Base-by-base conservation (phyloP, 2,797 vertebrate species). In the Decapterus maruadsi region DNA sequence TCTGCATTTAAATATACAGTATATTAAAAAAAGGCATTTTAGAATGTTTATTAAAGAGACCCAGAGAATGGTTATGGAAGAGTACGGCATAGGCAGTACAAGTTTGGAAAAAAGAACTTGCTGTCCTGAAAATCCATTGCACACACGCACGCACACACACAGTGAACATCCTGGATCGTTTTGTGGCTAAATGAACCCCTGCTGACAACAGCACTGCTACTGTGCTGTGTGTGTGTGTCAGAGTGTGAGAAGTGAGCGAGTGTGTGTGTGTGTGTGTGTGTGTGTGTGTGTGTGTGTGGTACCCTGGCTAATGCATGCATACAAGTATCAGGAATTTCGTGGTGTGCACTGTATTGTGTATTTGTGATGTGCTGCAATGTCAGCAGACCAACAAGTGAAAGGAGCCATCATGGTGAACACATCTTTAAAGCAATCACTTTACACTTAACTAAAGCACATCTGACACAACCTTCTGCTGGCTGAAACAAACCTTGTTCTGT, bases 121-220 rank as follows among this genome's bases (percentile, higher is more conserved):
- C 58, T 75, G 69, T 59, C 57, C 69, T 72, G 9, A 77, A 82
- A 80, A 85, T 78, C 29, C 55, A 75, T 80, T 65, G 60, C 51
- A 67, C 50, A 51, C 77, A 66, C 58, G 11, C 54, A 81, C 62
- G 67, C 58, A 62, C n/a, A 62, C 0, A 74, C 48, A 80, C 4
- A 51, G 55, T 77, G 63, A 77, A 75, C 70, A 85, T 86, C 60
- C 81, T 78, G 79, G 89, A 85, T 87, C 56, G 56, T 84, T 89
- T 84, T 87, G 85, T 55, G 68, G 53, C 75, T 91, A 85, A 92
- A 91, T 84, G 79, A 87, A 79, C 66, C 79, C 68, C 79, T 88
- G 86, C 85, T 90, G 86, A 91, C 73, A 63, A 69, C 77, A 86
- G 60, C 77, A 86, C 58, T 67, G 78, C 68, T 61, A 64, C 68